A percentile compares a stretch with the other conserved stretches of the same genome.
phyloP scores from a whole-genome alignment of 2,797 vertebrate species.

The Dallia pectoralis region DNA sequence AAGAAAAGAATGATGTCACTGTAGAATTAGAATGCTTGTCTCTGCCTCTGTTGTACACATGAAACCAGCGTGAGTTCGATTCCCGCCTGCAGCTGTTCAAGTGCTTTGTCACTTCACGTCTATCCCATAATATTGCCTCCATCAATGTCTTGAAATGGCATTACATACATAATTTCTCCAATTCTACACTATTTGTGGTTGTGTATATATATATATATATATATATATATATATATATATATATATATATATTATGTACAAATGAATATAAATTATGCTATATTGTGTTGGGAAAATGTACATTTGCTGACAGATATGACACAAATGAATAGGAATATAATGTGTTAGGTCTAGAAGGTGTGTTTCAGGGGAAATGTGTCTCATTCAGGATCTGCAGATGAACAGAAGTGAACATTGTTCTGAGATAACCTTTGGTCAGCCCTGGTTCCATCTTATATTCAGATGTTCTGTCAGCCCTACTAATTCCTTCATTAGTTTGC shows the following conservation, averaged over 20 bases:
- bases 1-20: constrained; percentile 14
- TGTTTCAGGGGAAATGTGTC: constrained; percentile 1
- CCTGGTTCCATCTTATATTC: neutral
- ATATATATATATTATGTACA: neutral
- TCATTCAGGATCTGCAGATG: neutral
- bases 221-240: too few species aligned
- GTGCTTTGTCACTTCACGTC: too few species aligned
- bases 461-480: neutral
- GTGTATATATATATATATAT: too few species aligned
- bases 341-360: neutral
- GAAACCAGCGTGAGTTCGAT: too few species aligned
- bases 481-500: neutral
- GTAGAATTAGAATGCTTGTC: neutral
- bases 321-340: neutral
- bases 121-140: too few species aligned
- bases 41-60: too few species aligned
- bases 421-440: neutral
- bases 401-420: neutral
- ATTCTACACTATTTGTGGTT: too few species aligned
- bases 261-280: neutral
- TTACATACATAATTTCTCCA: too few species aligned
- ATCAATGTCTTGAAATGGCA: too few species aligned
- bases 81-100: too few species aligned
- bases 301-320: neutral
- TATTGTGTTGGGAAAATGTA: neutral